Base-by-base conservation (phyloP, 2,888 invertebrate genomes). In the Cantharis rustica region DNA sequence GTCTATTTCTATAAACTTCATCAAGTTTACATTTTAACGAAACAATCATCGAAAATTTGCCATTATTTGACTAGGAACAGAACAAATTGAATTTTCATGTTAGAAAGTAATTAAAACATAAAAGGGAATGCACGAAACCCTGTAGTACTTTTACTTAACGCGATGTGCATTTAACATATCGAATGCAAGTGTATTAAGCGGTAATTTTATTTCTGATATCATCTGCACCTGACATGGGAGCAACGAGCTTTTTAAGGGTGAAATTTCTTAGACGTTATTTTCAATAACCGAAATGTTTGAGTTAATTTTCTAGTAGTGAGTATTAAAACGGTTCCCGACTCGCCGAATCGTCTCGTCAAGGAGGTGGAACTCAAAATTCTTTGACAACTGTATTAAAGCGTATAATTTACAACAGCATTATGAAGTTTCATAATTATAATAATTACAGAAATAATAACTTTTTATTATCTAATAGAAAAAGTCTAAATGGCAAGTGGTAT, bases 401-500 rank as follows among this genome's bases (percentile, higher is more conserved):
- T 47, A 9, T 47, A 47, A 47, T 47, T 47, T 47, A 47, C 47
- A 47, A 47, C 47, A 9, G n/a, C 47, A 47, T 47, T 47, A 47
- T 47, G 47, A 47, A 47, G 47, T 47, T 47, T 47, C n/a, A 47
- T 47, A 47, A 47, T 23, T 66, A 66, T 23, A 66, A 66, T 66
- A n/a, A 17, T 63, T 20, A 63, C 3, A 2, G 13, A 66, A n/a
- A 23, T 66, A 23, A 20, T 66, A 66, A 17, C 64, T 15, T 66
- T 66, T 66, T 23, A 20, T 66, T 15, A 69, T 31, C 47, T 71
- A 62, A 75, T 75, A 63, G 75, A 75, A 47, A 68, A 78, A 71
- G 77, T 76, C 79, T 62, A 79, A 73, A 80, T 69, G 63, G 81
- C 79, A 79, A 79, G 81, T 80, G 81, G 83, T 85, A 85, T 85